Conservation (phyloP, 1,140 invertebrate genomes). For the Drosophila nigrodunni region DNA sequence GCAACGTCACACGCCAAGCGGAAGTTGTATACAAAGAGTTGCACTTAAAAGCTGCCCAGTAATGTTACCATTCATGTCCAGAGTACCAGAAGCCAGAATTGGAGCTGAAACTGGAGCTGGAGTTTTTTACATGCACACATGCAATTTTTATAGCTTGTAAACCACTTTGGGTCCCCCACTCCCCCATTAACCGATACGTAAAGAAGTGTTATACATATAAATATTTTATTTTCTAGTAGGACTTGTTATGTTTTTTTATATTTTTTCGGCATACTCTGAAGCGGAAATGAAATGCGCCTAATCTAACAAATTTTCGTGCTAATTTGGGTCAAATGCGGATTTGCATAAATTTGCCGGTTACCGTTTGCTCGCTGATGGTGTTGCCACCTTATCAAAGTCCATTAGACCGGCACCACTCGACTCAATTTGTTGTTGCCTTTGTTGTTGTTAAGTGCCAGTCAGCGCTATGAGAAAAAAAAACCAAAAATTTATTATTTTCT, state of each 20-base stretch:
- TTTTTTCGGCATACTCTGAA: slow-evolving; percentile 39
- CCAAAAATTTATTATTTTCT: slow-evolving; percentile 66
- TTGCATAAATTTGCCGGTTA: slow-evolving; percentile 72
- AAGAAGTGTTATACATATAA: slow-evolving; percentile 18
- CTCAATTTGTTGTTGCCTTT: slow-evolving; percentile 46
- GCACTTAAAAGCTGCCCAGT: slow-evolving; percentile 72
- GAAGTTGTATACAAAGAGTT: slow-evolving; percentile 84
- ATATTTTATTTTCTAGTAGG: slow-evolving; percentile 10
- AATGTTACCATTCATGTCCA: slow-evolving; percentile 70
- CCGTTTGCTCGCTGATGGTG: slow-evolving; percentile 49
- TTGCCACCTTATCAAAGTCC: slow-evolving; percentile 80
- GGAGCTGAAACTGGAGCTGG: neutral
- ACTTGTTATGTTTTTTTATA: slow-evolving; percentile 12
- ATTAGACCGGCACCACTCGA: slow-evolving; percentile 64
- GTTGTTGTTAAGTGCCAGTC: slow-evolving; percentile 12
- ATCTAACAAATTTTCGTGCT: slow-evolving; percentile 82
- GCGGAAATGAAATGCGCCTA: slow-evolving; percentile 75
- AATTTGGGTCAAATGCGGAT: slow-evolving; percentile 81
- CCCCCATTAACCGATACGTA: slow-evolving; percentile 4
- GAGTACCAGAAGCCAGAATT: neutral
- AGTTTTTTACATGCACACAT: slow-evolving; percentile 58
- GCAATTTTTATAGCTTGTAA: slow-evolving; percentile 78
- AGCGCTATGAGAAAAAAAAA: neutral
- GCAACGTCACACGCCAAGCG: slow-evolving; percentile 76
- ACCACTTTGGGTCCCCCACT: slow-evolving; percentile 42